Conservation (phyloP, 64 coral and sea anemone genomes). For the Actinia equina region DNA sequence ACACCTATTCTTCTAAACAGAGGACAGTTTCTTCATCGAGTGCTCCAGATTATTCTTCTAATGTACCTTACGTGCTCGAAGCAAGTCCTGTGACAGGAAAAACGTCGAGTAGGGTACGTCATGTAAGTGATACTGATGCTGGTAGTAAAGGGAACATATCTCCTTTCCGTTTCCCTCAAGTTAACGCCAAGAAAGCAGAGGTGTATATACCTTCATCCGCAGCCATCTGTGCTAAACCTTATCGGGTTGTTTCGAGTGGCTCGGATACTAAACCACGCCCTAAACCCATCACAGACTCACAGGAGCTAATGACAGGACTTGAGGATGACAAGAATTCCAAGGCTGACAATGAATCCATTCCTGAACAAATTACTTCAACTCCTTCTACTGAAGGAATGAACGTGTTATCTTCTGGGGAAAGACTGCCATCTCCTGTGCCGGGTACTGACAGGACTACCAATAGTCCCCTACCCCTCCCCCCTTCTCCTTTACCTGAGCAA, state of each 20-base stretch:
- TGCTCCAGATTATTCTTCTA: neutral
- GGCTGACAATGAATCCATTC: neutral
- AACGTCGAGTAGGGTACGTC: neutral
- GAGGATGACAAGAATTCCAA: slow-evolving; percentile 5
- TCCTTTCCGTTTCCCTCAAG: slow-evolving; percentile 46
- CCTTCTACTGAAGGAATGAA: neutral
- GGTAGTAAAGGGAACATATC: neutral
- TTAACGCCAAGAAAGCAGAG: slow-evolving; percentile 28
- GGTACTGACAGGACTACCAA: neutral
- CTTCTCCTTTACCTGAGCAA: slow-evolving; percentile 32
- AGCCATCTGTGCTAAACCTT: slow-evolving; percentile 10
- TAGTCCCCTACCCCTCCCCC: slow-evolving; percentile 49
- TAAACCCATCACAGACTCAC: slow-evolving; percentile 30
- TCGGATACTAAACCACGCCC: slow-evolving; percentile 30
- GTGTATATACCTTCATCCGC: slow-evolving; percentile 24
- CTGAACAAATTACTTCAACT: neutral
- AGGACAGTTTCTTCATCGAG: neutral
- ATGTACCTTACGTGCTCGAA: neutral
- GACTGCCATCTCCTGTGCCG: too few species aligned
- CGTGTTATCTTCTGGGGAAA: neutral
- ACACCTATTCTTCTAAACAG: neutral
- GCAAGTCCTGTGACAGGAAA: neutral
- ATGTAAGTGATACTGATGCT: neutral
- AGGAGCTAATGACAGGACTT: slow-evolving; percentile 35
- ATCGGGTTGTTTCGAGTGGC: slow-evolving; percentile 18